Percentiles rank a stretch among this genome's conserved stretches.
These are phyloP conservation scores for Atlantisia rogersi DNA, from an alignment of 2,113 vertebrate genomes.

Conservation along the genomic window DNA sequence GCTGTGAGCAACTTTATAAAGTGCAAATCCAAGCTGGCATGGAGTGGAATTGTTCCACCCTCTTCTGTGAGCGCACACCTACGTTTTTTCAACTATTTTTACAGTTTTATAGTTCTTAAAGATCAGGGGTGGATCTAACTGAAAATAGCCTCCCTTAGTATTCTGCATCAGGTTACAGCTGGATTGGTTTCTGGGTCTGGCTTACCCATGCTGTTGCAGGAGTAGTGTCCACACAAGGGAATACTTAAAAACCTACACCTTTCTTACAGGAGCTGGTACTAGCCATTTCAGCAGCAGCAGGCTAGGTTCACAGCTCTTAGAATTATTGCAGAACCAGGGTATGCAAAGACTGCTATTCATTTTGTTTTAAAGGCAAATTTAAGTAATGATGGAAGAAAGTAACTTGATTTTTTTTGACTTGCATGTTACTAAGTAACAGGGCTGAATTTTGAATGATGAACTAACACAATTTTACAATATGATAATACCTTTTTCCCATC, in stretches of 20 bases:
- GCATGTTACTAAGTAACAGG: neutral
- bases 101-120: neutral
- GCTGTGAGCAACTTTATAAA: neutral
- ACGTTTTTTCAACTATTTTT: neutral
- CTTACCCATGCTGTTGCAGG: neutral
- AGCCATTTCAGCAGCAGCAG: neutral
- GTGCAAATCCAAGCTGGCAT: neutral
- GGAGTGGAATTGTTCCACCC: neutral
- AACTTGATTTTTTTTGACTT: neutral
- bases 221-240: neutral
- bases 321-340: neutral
- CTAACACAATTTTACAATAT: fast-evolving
- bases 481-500: neutral
- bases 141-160: neutral
- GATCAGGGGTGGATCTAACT: neutral
- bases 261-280: neutral
- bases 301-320: neutral
- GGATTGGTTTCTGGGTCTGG: fast-evolving
- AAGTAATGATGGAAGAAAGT: neutral
- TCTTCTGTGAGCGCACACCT: neutral
- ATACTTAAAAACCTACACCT: neutral
- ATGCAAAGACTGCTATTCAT: neutral
- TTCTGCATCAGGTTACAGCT: neutral
- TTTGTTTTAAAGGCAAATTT: neutral
- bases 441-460: neutral